These are phyloP conservation scores for Lepidothrix coronata DNA, from an alignment of 2,113 vertebrate species.

Conservation along the genomic window DNA sequence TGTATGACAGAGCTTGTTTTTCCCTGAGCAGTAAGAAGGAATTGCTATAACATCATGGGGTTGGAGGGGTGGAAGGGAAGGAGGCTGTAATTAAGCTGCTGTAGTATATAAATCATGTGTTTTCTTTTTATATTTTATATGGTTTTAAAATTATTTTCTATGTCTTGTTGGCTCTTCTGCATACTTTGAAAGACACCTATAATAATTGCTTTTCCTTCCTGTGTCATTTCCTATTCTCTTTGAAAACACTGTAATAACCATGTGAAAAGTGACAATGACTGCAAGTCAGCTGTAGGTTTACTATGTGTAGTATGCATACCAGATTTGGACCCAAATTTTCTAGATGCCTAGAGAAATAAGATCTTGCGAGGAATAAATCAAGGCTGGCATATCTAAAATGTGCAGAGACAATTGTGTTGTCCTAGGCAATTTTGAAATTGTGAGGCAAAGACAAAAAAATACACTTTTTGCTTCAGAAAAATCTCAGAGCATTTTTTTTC, in stretches of 20 bases:
- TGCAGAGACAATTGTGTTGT: not conserved
- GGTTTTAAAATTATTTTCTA: not conserved
- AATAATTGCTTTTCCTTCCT: not conserved
- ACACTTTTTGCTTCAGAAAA: not conserved
- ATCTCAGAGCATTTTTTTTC: not conserved
- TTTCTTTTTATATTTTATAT: not conserved
- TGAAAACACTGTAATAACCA: not conserved
- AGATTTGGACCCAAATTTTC: not conserved
- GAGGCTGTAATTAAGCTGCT: not conserved
- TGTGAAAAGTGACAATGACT: not conserved
- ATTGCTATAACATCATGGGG: not conserved
- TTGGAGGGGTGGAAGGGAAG: not conserved
- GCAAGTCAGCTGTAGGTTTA: not conserved
- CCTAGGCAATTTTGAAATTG: not conserved
- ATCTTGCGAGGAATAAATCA: not conserved
- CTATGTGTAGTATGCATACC: not conserved
- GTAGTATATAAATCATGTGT: not conserved
- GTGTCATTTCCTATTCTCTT: not conserved
- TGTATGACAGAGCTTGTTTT: not conserved
- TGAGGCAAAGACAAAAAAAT: not conserved
- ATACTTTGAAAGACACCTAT: not conserved
- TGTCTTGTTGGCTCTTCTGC: not conserved
- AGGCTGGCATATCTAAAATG: not conserved
- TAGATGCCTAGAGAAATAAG: not conserved
- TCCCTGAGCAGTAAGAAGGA: slow-evolving; percentile 15